A percentile compares a stretch with the other conserved stretches of the same genome.
phyloP scores from a whole-genome alignment of 2,113 vertebrate species.

The Eulemur rufifrons region DNA sequence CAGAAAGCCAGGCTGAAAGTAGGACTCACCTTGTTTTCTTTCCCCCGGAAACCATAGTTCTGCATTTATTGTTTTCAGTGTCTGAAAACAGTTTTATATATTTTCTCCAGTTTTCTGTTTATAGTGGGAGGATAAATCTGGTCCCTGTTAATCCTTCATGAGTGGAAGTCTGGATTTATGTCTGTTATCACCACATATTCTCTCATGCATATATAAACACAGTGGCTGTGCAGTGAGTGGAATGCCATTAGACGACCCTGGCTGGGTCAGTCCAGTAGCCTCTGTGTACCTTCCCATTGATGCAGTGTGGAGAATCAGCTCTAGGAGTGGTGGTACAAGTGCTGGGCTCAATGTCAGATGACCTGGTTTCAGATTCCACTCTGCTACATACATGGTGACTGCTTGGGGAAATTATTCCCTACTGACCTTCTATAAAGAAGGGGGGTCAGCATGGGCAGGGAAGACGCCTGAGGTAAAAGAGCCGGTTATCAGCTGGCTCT shows the following conservation, averaged over 20 bases:
- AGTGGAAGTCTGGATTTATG: neutral
- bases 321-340: neutral
- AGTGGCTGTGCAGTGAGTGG: neutral
- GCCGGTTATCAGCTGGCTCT: neutral
- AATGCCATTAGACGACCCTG: no score
- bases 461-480: neutral
- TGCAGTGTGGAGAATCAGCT: neutral
- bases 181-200: neutral
- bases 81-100: neutral
- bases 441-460: neutral
- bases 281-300: neutral
- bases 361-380: neutral
- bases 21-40: neutral
- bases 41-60: neutral
- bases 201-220: neutral
- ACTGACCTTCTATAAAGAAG: no score
- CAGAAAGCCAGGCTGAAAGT: neutral
- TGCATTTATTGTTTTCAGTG: neutral
- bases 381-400: neutral
- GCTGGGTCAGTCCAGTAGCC: no score
- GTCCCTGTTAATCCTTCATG: neutral
- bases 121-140: neutral
- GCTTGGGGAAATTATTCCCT: neutral
- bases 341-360: neutral
- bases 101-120: neutral